Conservation (phyloP, 2,113 vertebrate genomes). For the Platysteira castanea region DNA sequence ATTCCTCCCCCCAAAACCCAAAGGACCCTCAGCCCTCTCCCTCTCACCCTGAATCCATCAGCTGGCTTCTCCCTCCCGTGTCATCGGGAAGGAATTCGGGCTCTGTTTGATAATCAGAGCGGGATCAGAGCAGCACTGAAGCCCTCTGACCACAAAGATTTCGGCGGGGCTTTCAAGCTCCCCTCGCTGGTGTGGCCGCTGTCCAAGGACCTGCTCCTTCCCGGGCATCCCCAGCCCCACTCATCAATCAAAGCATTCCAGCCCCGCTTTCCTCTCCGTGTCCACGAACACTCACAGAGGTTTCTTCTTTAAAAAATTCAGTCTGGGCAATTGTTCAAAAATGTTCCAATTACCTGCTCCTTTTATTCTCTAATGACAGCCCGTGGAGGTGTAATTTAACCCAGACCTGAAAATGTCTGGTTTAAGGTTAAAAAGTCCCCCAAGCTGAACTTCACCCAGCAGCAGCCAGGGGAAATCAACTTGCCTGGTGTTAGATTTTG, state of each 20-base stretch:
- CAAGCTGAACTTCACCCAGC: not conserved
- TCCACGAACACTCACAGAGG: not conserved
- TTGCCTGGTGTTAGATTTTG: not conserved
- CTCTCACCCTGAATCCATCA: not conserved
- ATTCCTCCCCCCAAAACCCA: not conserved
- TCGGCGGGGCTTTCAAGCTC: not conserved
- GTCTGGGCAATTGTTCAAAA: constrained; percentile 55
- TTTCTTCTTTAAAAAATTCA: not conserved
- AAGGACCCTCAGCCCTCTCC: not conserved
- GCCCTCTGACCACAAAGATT: not conserved
- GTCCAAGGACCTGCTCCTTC: not conserved
- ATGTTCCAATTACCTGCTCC: constrained; percentile 43
- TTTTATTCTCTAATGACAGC: constrained; percentile 20
- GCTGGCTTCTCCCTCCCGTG: not conserved
- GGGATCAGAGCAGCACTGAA: not conserved
- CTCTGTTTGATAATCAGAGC: not conserved
- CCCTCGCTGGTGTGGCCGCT: not conserved
- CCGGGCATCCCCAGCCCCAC: not conserved
- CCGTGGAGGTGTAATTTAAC: constrained; percentile 11
- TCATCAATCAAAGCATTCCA: constrained; percentile 50
- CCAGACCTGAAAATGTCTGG: constrained; percentile 33
- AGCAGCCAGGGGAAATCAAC: not conserved
- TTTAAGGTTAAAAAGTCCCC: constrained; percentile 13
- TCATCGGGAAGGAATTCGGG: constrained; percentile 49
- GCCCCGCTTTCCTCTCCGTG: not conserved